Evolutionary conservation across 2,888 invertebrate species (phyloP).

Genomic region (Latrodectus elegans): DNA sequence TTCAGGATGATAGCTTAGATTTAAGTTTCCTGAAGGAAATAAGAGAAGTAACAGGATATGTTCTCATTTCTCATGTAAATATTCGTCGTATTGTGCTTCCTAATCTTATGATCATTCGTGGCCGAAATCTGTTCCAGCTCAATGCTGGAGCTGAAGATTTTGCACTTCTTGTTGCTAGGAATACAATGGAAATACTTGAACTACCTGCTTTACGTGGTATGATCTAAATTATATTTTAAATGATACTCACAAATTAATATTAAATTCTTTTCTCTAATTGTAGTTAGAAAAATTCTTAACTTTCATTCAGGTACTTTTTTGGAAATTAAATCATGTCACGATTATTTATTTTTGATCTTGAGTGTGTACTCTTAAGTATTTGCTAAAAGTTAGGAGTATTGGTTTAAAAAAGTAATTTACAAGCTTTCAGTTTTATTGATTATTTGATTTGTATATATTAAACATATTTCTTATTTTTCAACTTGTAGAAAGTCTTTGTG

Average conservation of each 20-base stretch:
- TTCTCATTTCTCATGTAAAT: constrained; percentile 93
- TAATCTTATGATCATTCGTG: constrained; percentile 92
- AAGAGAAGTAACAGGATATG: constrained; percentile 94
- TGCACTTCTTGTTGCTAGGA: constrained; percentile 89
- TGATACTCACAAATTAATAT: neutral
- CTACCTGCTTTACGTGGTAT: constrained; percentile 86
- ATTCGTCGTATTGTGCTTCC: constrained; percentile 89
- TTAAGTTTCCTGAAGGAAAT: constrained; percentile 93
- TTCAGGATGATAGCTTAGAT: constrained; percentile 82
- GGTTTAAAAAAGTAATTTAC: no score
- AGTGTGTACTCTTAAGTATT: no score
- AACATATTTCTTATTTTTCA: no score
- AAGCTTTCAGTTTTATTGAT: no score
- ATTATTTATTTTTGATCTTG: no score
- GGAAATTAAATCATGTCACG: no score
- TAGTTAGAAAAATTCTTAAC: no score
- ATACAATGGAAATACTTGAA: constrained; percentile 89
- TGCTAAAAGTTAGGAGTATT: no score
- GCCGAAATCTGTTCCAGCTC: constrained; percentile 90
- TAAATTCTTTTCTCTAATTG: no score
- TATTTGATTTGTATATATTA: no score
- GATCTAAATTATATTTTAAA: constrained; percentile 34
- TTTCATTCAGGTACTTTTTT: no score
- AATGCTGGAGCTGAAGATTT: constrained; percentile 88
- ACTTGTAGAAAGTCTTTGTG: no score